These are phyloP conservation scores for Toxostoma redivivum DNA, from an alignment of 2,113 vertebrate species.

Conservation along the genomic window DNA sequence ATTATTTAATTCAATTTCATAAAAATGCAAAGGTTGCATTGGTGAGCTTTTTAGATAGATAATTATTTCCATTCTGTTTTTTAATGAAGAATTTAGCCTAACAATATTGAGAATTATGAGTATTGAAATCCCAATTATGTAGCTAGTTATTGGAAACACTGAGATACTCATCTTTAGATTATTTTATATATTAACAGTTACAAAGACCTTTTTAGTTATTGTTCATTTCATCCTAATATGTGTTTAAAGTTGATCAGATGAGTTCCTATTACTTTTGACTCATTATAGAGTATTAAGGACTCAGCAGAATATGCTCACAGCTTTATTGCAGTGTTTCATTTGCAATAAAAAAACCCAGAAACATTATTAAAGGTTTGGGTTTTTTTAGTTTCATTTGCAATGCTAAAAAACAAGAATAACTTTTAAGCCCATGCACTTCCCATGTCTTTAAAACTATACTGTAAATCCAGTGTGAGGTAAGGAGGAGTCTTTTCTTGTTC, in stretches of 20 bases:
- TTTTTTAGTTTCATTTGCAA: background rate
- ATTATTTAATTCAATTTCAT: background rate
- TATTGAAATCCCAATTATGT: background rate
- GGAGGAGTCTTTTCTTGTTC: background rate
- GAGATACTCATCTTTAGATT: background rate
- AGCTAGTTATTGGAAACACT: background rate
- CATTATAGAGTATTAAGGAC: background rate
- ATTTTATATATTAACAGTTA: background rate
- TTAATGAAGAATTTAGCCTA: background rate
- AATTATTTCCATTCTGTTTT: background rate
- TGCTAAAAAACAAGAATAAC: background rate
- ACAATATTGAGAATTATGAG: background rate
- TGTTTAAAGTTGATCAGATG: background rate
- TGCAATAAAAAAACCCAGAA: background rate
- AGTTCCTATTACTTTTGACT: background rate
- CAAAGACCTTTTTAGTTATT: background rate
- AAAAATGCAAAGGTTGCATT: background rate
- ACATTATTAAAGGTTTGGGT: no score
- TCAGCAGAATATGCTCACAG: background rate
- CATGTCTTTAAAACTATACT: background rate
- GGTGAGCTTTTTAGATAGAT: background rate
- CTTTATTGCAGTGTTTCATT: background rate
- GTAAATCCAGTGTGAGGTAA: background rate
- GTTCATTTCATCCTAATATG: background rate
- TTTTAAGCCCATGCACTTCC: background rate